Evolutionary conservation across 2,888 invertebrate species (phyloP).

Genomic region (Metellina segmentata): DNA sequence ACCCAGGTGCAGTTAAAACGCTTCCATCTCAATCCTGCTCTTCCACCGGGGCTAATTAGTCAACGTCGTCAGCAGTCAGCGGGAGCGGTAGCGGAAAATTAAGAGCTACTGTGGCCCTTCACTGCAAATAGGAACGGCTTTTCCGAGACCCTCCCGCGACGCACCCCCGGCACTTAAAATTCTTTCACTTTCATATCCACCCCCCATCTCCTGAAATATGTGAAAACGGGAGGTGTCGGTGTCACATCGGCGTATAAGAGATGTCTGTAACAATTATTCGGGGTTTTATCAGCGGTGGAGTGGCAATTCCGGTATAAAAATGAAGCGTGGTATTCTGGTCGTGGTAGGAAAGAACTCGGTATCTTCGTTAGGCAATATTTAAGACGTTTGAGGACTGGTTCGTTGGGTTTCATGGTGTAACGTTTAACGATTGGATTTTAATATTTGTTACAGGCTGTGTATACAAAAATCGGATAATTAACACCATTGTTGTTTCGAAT

Average conservation of each 20-base stretch:
- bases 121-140: constrained; percentile 54
- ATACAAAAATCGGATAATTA: too few species aligned
- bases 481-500: too few species aligned
- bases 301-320: too few species aligned
- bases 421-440: too few species aligned
- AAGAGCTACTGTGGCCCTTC: constrained; percentile 56
- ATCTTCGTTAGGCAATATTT: too few species aligned
- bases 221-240: not conserved
- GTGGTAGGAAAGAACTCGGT: too few species aligned
- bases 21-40: not conserved
- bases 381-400: too few species aligned
- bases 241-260: not conserved
- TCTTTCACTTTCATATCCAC: not conserved
- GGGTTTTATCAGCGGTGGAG: too few species aligned
- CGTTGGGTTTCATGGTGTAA: too few species aligned
- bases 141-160: not conserved
- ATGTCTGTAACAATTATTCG: not conserved
- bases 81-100: constrained; percentile 66
- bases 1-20: not conserved
- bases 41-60: constrained; percentile 39
- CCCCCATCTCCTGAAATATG: not conserved
- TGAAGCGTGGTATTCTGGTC: too few species aligned
- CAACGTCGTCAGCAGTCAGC: constrained; percentile 53
- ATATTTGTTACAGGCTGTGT: too few species aligned
- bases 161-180: constrained; percentile 32